Conservation (phyloP, 2,113 vertebrate genomes). For the Ginglymostoma cirratum region DNA sequence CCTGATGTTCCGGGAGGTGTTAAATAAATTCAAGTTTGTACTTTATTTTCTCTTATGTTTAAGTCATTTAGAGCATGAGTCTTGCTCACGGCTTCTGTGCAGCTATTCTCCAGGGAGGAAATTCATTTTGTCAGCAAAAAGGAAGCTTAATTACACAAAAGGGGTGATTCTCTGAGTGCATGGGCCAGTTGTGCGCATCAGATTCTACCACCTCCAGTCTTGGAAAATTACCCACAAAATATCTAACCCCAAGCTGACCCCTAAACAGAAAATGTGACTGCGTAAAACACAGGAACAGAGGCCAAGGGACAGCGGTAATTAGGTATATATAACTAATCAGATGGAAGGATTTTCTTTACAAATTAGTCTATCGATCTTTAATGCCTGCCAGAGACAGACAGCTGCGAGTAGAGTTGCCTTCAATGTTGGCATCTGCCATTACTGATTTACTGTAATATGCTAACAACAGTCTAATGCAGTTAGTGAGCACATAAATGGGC, state of each 20-base stretch:
- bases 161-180: not conserved
- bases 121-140: not conserved
- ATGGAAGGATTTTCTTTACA: not conserved
- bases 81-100: not conserved
- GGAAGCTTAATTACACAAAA: not conserved
- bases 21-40: not conserved
- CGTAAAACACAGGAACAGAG: not conserved
- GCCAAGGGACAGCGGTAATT: not conserved
- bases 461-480: slow-evolving; percentile 19
- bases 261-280: not conserved
- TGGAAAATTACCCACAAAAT: not conserved
- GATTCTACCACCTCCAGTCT: not conserved
- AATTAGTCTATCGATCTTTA: not conserved
- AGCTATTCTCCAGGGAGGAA: not conserved
- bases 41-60: not conserved
- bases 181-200: not conserved
- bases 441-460: not conserved
- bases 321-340: not conserved
- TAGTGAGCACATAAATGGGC: slow-evolving; percentile 14
- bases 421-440: slow-evolving; percentile 17
- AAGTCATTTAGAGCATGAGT: not conserved
- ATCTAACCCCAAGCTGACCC: not conserved
- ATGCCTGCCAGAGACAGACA: not conserved
- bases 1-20: not conserved
- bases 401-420: not conserved